Base-by-base conservation (phyloP, 1,140 invertebrate species). In the Lepidurus apus region DNA sequence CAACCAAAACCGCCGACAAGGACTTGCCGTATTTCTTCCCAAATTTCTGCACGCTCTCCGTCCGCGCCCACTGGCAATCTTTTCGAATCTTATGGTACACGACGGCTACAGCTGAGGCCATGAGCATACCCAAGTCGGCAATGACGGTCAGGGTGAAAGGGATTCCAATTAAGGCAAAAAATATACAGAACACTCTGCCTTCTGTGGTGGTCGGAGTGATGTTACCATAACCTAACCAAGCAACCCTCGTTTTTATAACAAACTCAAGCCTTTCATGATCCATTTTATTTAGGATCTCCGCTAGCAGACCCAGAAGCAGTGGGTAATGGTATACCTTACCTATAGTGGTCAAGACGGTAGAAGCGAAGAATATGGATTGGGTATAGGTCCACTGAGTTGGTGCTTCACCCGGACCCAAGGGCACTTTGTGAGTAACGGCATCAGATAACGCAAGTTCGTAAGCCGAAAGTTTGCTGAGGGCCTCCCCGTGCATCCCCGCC, bases 131-230 rank as follows among this genome's bases (percentile, higher is more conserved):
- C 86, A 95, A 91, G 84, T 97, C 96, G 7, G 95, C 95, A 65
- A 98, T 93, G 24, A 97, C 96, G 0, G 94, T 95, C 45, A 98
- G 85, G 7, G 95, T 97, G 74, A 98, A 86, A 1, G 96, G 96
- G 76, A 88, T 87, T 10, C 88, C 89, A 45, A 88, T 85, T 43
- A 88, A 82, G 8, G 88, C 87, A 82, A 90, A 89, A 43, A 89
- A 82, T 80, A 89, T 89, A 73, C 88, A 89, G 73, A 88, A 84
- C 13, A 87, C 83, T 24, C 86, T 85, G 21, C 89, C 89, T 11
- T 82, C 81, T 65, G 82, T 81, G 10, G 89, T 89, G 78, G 87
- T 88, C 73, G 89, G 83, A 4, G 88, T 82, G 24, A 84, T 85
- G 78, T 85, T 84, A 13, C 84, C 84, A 80, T 85, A 85, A 78